Percentiles rank a stretch among this genome's conserved stretches.
Conservation (phyloP, 2,888 invertebrate species). For the Ormia ochracea region DNA sequence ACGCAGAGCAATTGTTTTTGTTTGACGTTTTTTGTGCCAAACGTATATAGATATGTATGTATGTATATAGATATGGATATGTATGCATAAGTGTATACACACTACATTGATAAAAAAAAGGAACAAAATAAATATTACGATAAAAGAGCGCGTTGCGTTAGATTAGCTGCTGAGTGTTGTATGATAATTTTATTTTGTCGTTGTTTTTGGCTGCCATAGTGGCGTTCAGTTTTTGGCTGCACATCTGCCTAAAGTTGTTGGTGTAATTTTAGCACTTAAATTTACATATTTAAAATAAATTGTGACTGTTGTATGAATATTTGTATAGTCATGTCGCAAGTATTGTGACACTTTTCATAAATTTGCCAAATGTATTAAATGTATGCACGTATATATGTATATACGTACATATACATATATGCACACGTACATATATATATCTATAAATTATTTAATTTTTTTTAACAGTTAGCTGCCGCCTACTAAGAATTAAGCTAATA, state of each 20-base stretch:
- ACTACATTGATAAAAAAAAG: constrained; percentile 20
- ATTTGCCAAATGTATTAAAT: constrained; percentile 8
- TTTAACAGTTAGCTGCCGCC: neutral
- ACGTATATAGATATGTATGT: too few relatives aligned
- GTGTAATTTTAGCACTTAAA: neutral
- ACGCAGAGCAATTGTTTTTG: constrained; percentile 53
- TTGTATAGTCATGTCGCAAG: constrained; percentile 1
- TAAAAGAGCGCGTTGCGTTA: constrained; percentile 55
- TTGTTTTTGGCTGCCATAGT: constrained; percentile 58
- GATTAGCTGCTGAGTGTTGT: constrained; percentile 57
- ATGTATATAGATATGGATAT: too few relatives aligned
- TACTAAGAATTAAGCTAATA: neutral
- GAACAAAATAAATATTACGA: constrained; percentile 1
- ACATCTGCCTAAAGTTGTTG: constrained; percentile 59
- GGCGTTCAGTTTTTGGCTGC: constrained; percentile 62
- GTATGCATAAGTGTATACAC: too few relatives aligned
- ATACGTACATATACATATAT: neutral
- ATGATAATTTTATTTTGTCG: neutral
- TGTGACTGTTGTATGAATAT: neutral
- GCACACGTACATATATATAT: neutral
- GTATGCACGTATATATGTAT: neutral
- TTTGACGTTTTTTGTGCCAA: constrained; percentile 21
- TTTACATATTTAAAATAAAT: constrained; percentile 12
- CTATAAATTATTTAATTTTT: constrained; percentile 12
- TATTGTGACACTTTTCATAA: constrained; percentile 41